Percentiles rank a stretch among this genome's conserved stretches.
phyloP scores from a whole-genome alignment of 2,113 vertebrate genomes.

The Pteronura brasiliensis region DNA sequence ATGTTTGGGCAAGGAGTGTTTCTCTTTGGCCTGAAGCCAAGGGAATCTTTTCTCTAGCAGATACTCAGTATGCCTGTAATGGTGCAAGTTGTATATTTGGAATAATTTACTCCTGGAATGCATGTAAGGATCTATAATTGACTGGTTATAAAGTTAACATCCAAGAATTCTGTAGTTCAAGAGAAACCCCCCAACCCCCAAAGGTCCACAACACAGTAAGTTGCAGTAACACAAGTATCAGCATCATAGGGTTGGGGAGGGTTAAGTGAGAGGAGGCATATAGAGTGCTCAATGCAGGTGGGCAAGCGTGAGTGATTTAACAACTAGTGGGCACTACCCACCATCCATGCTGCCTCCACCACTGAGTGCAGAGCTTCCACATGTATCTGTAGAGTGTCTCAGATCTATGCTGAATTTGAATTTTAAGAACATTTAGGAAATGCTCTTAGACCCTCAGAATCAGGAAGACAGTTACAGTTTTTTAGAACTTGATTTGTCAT shows the following conservation, averaged over 20 bases:
- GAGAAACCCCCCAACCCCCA: neutral
- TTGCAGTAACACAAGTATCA: neutral
- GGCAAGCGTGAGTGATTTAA: neutral
- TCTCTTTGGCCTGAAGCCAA: neutral
- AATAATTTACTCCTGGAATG: neutral
- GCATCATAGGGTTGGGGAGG: neutral
- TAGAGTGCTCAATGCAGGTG: neutral
- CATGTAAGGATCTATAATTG: neutral
- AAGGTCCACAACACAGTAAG: neutral
- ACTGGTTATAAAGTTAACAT: neutral
- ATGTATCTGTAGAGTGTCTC: neutral
- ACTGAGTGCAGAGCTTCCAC: neutral
- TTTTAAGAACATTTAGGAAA: conserved; percentile 28
- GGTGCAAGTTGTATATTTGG: neutral
- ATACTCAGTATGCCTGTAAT: neutral
- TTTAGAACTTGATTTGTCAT: conserved; percentile 28
- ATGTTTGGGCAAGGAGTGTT: neutral
- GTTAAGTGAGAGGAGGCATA: neutral
- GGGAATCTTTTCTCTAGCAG: neutral
- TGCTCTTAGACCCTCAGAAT: neutral
- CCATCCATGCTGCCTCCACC: neutral
- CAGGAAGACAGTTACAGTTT: neutral
- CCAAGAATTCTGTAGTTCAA: neutral
- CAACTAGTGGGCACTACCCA: neutral
- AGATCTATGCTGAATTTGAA: neutral